Evolutionary conservation across 2,888 invertebrate species (phyloP).

Genomic region (Spicauda simplicius): DNA sequence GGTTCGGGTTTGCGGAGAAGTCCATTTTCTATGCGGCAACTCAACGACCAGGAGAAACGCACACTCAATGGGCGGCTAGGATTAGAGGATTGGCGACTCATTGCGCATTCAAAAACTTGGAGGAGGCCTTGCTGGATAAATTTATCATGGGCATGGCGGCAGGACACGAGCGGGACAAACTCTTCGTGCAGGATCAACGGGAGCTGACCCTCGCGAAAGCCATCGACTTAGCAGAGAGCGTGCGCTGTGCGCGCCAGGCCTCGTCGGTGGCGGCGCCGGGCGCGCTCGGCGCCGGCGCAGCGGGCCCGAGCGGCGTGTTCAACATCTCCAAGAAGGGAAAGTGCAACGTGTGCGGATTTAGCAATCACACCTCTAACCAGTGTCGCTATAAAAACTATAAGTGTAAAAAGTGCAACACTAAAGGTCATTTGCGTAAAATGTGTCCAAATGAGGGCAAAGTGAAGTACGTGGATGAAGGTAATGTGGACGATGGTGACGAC

Average conservation of each 20-base stretch:
- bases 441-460: neutral
- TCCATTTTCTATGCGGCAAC: slow-evolving; percentile 20
- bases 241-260: slow-evolving; percentile 32
- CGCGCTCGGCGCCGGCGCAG: slow-evolving; percentile 4
- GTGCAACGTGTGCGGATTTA: slow-evolving; percentile 41
- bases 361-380: slow-evolving; percentile 35
- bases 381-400: slow-evolving; percentile 30
- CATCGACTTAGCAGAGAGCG: slow-evolving; percentile 34
- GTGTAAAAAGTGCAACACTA: slow-evolving; percentile 22
- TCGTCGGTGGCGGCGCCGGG: slow-evolving; percentile 8
- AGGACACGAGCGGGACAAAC: slow-evolving; percentile 29
- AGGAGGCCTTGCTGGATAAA: slow-evolving; percentile 35
- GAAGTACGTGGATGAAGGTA: slow-evolving; percentile 37
- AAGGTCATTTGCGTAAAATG: slow-evolving; percentile 1
- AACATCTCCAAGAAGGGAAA: slow-evolving; percentile 33
- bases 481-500: too few relatives aligned
- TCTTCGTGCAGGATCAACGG: slow-evolving; percentile 32
- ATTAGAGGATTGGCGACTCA: neutral
- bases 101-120: slow-evolving; percentile 26
- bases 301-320: neutral
- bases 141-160: slow-evolving; percentile 40
- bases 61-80: slow-evolving; percentile 30
- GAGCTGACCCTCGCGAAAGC: slow-evolving; percentile 34
- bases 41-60: slow-evolving; percentile 28
- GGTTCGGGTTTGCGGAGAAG: slow-evolving; percentile 37